Percentiles rank a stretch among this genome's conserved stretches.
Conservation (phyloP, 2,113 vertebrate genomes). For the Pavo muticus region DNA sequence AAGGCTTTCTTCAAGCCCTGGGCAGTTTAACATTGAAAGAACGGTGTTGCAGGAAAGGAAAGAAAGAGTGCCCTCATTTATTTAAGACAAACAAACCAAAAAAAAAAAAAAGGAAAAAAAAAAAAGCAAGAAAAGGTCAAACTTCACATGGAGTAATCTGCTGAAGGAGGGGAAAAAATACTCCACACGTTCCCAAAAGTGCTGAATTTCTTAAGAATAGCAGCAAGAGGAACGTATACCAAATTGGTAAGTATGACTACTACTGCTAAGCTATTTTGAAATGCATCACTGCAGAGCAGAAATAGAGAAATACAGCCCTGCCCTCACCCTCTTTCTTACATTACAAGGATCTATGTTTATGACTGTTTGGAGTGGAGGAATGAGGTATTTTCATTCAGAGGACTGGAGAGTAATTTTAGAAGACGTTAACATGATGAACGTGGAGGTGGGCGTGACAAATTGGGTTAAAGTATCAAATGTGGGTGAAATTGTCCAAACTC, state of each 20-base stretch:
- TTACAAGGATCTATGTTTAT: constrained; percentile 57
- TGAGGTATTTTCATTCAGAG: constrained; percentile 34
- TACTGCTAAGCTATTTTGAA: constrained; percentile 29
- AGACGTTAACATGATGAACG: constrained; percentile 8
- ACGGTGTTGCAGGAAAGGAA: background rate
- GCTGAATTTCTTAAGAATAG: background rate
- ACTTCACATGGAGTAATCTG: background rate
- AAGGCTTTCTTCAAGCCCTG: background rate
- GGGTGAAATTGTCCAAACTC: background rate
- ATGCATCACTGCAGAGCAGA: background rate
- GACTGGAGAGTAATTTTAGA: constrained; percentile 52
- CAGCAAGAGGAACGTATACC: background rate
- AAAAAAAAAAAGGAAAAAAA: background rate
- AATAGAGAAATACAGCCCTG: constrained; percentile 44
- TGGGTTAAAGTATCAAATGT: background rate
- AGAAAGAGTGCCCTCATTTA: background rate
- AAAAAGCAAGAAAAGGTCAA: background rate
- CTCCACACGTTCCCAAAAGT: background rate
- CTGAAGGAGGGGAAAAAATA: background rate
- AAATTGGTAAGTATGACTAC: constrained; percentile 20
- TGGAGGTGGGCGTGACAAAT: background rate
- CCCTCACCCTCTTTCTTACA: constrained; percentile 22
- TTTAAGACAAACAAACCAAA: background rate
- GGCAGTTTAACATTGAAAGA: background rate
- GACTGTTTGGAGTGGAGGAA: constrained; percentile 15